A percentile compares a stretch with the other conserved stretches of the same genome.
phyloP scores from a whole-genome alignment of 2,113 vertebrate genomes.

The Xyrauchen texanus region DNA sequence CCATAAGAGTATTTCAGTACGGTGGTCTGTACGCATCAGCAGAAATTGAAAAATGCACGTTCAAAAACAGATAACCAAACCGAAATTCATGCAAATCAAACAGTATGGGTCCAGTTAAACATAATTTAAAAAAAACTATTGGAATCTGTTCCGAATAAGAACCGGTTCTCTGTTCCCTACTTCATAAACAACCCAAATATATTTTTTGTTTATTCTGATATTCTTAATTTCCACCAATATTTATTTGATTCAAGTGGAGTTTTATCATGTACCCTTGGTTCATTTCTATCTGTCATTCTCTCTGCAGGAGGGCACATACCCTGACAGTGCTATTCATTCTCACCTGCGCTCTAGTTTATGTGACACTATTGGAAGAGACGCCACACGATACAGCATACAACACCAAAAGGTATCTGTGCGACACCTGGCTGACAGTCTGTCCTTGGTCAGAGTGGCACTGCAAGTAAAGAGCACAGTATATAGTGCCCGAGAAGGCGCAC shows the following conservation, averaged over 20 bases:
- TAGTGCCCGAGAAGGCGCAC: neutral
- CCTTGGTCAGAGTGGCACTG: neutral
- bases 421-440: neutral
- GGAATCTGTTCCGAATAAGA: too few species aligned
- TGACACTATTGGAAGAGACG: constrained; percentile 94
- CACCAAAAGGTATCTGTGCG: constrained; percentile 84
- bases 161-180: too few species aligned
- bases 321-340: constrained; percentile 94
- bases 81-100: too few species aligned
- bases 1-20: too few species aligned
- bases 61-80: too few species aligned
- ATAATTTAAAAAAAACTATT: too few species aligned
- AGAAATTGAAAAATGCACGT: too few species aligned
- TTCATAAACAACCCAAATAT: too few species aligned
- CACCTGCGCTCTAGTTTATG: constrained; percentile 90
- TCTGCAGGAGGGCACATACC: constrained; percentile 91
- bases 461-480: neutral
- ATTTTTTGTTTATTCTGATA: too few species aligned
- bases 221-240: too few species aligned
- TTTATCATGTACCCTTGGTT: neutral
- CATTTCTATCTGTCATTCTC: constrained; percentile 16
- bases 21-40: too few species aligned
- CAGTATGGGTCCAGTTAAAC: too few species aligned
- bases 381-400: constrained; percentile 95
- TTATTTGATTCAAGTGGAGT: neutral